phyloP scores from a whole-genome alignment of 2,113 vertebrate species.

The Amazona guildingii region DNA sequence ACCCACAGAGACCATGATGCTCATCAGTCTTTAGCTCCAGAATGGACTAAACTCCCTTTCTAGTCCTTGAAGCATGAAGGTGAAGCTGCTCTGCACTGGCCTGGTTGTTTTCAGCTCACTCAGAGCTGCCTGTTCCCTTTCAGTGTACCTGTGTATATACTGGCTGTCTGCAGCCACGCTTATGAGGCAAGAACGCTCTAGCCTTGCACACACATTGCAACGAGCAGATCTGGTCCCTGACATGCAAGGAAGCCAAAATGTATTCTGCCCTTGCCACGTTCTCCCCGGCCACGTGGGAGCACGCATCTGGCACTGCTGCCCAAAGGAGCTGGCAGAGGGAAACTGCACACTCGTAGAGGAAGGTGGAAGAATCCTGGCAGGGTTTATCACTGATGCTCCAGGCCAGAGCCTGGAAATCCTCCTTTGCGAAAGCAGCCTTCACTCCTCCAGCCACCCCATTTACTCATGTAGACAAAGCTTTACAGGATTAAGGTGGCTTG shows the following conservation, averaged over 20 bases:
- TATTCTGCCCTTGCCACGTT: not conserved
- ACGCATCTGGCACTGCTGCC: not conserved
- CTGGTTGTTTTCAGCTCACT: not conserved
- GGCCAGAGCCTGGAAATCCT: not conserved
- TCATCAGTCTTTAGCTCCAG: not conserved
- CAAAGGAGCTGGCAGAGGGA: not conserved
- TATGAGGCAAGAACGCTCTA: not conserved
- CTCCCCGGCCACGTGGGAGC: not conserved
- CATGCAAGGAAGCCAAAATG: not conserved
- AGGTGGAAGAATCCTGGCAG: not conserved
- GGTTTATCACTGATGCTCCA: fast-evolving
- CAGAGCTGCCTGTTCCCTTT: not conserved
- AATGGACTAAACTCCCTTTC: not conserved
- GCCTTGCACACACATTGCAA: not conserved
- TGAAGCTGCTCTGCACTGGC: not conserved
- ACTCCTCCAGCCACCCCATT: not conserved
- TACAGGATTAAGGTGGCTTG: slow-evolving; percentile 24
- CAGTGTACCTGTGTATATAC: fast-evolving
- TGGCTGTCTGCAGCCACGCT: fast-evolving
- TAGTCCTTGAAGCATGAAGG: not conserved
- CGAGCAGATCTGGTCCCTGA: not conserved
- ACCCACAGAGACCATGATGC: not conserved
- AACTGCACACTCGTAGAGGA: not conserved
- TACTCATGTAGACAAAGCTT: slow-evolving; percentile 11
- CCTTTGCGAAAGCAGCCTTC: not conserved